Conservation (phyloP, 2,797 vertebrate species). For the Smutsia gigantea region DNA sequence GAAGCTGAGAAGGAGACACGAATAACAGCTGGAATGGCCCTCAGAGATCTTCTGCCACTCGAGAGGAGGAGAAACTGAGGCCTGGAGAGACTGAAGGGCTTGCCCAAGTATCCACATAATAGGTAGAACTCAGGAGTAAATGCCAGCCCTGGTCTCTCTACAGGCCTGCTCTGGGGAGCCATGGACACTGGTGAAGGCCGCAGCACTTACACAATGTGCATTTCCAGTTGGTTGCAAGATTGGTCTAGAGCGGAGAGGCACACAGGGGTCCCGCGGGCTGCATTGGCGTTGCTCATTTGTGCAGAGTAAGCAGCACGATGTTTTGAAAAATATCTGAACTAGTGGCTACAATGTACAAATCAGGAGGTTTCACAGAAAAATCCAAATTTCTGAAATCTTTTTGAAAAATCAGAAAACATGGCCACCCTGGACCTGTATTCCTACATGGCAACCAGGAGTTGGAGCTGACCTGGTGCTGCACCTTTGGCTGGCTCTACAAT, state of each 20-base stretch:
- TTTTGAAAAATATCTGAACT: not conserved
- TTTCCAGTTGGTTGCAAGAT: not conserved
- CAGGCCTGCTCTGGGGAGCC: not conserved
- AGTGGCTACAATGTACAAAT: not conserved
- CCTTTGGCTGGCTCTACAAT: not conserved
- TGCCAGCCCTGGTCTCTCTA: not conserved
- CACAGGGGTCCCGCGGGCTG: rapidly evolving
- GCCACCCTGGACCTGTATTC: not conserved
- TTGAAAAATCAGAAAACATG: not conserved
- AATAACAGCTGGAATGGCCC: not conserved
- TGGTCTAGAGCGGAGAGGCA: not conserved
- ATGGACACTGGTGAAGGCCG: rapidly evolving
- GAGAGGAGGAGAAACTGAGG: not conserved
- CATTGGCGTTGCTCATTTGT: not conserved
- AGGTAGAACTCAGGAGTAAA: not conserved
- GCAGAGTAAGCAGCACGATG: too few relatives aligned
- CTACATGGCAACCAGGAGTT: rapidly evolving
- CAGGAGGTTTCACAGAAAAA: not conserved
- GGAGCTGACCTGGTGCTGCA: not conserved
- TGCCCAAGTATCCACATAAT: not conserved
- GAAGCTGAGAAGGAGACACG: not conserved
- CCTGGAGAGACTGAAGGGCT: not conserved
- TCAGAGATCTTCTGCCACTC: not conserved
- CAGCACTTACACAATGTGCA: rapidly evolving
- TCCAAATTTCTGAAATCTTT: not conserved